Percentiles rank a stretch among this genome's conserved stretches.
Evolutionary conservation across 2,797 vertebrate species (phyloP).

Genomic region (Remorina albescens): DNA sequence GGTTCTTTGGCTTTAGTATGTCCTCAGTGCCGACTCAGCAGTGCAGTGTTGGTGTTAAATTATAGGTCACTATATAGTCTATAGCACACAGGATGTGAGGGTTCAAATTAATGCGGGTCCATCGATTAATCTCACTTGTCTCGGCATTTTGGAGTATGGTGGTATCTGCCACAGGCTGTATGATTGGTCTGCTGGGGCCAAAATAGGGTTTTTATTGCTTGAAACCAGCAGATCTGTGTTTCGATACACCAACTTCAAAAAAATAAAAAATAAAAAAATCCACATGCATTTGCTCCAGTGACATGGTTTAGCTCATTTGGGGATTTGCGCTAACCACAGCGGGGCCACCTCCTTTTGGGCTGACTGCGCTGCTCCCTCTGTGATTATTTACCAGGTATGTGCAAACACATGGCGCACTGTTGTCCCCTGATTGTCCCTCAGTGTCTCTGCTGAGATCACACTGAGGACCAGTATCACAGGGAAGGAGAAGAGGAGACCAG

Average conservation of each 20-base stretch:
- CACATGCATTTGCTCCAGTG: too few species aligned
- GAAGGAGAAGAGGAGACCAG: neutral
- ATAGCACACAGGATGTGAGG: conserved; percentile 19
- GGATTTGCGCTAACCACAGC: too few species aligned
- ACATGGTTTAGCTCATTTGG: too few species aligned
- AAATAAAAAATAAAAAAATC: too few species aligned
- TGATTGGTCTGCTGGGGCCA: conserved; percentile 6
- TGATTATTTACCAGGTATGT: conserved; percentile 85
- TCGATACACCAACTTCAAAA: too few species aligned
- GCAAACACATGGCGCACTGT: conserved; percentile 78
- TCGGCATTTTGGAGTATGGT: conserved; percentile 55
- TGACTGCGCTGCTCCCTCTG: conserved; percentile 72
- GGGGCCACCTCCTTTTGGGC: conserved; percentile 36
- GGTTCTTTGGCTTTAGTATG: conserved; percentile 10
- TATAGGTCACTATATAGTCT: neutral
- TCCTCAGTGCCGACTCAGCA: conserved; percentile 12
- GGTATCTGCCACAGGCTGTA: conserved; percentile 32
- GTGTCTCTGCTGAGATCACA: neutral
- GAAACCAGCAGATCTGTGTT: neutral
- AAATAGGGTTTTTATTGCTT: too few species aligned
- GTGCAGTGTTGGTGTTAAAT: conserved; percentile 42
- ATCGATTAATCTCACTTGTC: conserved; percentile 41
- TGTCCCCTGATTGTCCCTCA: conserved; percentile 43
- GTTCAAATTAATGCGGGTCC: conserved; percentile 45
- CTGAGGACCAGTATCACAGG: conserved; percentile 18